Evolutionary conservation across 2,113 vertebrate species (phyloP).

Genomic region (Cebus imitator): DNA sequence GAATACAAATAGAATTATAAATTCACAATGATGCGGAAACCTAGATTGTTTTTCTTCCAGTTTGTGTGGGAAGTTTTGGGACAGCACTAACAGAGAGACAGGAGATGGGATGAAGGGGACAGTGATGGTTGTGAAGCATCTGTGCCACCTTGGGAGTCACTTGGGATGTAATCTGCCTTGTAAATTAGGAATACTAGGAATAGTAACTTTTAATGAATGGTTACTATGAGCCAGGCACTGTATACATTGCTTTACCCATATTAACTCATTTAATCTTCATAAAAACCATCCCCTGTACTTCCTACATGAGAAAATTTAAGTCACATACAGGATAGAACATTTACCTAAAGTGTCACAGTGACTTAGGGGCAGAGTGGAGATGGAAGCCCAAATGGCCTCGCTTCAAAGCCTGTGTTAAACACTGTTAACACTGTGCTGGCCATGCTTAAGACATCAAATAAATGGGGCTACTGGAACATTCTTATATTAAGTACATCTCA

Average conservation of each 20-base stretch:
- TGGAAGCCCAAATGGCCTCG: too few species aligned
- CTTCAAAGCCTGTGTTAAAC: too few species aligned
- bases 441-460: not conserved
- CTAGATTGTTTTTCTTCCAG: not conserved
- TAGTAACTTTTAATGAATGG: not conserved
- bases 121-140: not conserved
- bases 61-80: not conserved
- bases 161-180: not conserved
- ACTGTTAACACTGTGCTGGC: not conserved
- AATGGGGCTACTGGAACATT: not conserved
- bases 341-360: not conserved
- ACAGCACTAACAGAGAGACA: not conserved
- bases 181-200: not conserved
- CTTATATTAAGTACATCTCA: not conserved
- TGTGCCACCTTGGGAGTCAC: not conserved
- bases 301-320: not conserved
- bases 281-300: not conserved
- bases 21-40: not conserved
- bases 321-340: not conserved
- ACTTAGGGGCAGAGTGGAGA: not conserved
- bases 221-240: not conserved
- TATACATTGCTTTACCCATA: not conserved
- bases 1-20: not conserved
- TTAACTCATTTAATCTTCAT: not conserved
- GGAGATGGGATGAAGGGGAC: not conserved